Percentiles rank a stretch among this genome's conserved stretches.
phyloP scores from a whole-genome alignment of 2,888 invertebrate genomes.

The Abrostola triplasia region DNA sequence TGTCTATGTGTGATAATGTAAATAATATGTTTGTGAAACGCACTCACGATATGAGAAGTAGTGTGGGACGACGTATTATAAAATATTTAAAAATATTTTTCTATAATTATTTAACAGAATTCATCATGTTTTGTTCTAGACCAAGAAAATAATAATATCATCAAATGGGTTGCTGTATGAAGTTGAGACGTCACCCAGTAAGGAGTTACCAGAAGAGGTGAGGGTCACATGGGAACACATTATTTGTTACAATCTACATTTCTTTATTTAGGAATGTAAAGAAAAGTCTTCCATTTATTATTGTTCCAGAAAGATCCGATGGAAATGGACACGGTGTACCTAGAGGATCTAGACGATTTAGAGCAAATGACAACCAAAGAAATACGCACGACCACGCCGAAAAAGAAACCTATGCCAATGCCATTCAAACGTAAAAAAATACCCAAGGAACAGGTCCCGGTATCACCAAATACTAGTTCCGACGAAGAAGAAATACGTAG shows the following conservation, averaged over 20 bases:
- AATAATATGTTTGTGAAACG: too few species aligned
- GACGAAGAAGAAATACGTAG: not conserved
- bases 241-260: too few species aligned
- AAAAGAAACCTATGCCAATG: not conserved
- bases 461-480: conserved; percentile 7
- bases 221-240: not conserved
- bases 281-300: too few species aligned
- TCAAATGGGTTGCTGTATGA: conserved; percentile 37
- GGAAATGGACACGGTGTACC: conserved; percentile 34
- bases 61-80: too few species aligned
- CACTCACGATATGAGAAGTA: too few species aligned
- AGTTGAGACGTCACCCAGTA: not conserved
- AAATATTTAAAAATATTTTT: too few species aligned
- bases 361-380: not conserved
- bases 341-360: conserved; percentile 25
- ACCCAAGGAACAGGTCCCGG: conserved; percentile 21
- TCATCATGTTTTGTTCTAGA: conserved; percentile 18
- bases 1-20: too few species aligned
- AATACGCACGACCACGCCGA: not conserved
- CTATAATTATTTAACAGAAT: too few species aligned
- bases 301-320: conserved; percentile 45
- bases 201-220: conserved; percentile 23
- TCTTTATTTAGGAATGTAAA: too few species aligned
- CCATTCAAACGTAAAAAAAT: not conserved
- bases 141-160: conserved; percentile 26